These are phyloP conservation scores for Montipora cactus DNA, from an alignment of 64 coral and sea anemone genomes.

Conservation along the genomic window DNA sequence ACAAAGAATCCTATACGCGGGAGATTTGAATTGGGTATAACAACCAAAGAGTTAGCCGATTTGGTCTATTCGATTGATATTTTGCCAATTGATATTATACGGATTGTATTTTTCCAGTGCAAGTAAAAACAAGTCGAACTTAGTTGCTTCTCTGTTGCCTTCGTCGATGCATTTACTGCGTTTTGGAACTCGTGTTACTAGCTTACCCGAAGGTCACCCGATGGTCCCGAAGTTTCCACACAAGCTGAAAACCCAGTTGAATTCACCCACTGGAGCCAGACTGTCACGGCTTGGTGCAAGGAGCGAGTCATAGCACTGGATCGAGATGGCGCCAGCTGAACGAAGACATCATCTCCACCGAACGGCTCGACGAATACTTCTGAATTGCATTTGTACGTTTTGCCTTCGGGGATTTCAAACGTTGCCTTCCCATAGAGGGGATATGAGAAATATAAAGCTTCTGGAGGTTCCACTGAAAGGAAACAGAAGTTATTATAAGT, in stretches of 20 bases:
- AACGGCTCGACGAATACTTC: not conserved
- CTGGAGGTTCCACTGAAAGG: not conserved
- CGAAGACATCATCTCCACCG: not conserved
- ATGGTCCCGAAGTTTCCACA: constrained; percentile 30
- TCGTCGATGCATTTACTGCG: not conserved
- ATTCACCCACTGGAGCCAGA: constrained; percentile 30
- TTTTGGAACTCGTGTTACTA: not conserved
- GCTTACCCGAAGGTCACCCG: not conserved
- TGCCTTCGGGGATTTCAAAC: not conserved
- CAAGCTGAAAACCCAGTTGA: constrained; percentile 32
- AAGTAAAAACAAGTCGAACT: too few species aligned
- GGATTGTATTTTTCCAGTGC: too few species aligned
- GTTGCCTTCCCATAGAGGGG: not conserved
- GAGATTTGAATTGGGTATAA: too few species aligned
- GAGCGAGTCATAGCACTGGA: constrained; percentile 10
- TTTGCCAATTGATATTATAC: too few species aligned
- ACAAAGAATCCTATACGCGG: too few species aligned
- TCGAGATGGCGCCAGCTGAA: constrained; percentile 5
- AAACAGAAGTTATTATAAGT: not conserved
- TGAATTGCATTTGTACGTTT: constrained; percentile 4
- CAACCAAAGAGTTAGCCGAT: too few species aligned
- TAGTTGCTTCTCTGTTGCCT: too few species aligned
- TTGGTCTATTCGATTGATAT: too few species aligned
- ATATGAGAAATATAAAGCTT: not conserved
- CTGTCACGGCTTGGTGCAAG: constrained; percentile 30